These are phyloP conservation scores for Chelidonichthys spinosus DNA, from an alignment of 2,797 vertebrate species.

Conservation along the genomic window DNA sequence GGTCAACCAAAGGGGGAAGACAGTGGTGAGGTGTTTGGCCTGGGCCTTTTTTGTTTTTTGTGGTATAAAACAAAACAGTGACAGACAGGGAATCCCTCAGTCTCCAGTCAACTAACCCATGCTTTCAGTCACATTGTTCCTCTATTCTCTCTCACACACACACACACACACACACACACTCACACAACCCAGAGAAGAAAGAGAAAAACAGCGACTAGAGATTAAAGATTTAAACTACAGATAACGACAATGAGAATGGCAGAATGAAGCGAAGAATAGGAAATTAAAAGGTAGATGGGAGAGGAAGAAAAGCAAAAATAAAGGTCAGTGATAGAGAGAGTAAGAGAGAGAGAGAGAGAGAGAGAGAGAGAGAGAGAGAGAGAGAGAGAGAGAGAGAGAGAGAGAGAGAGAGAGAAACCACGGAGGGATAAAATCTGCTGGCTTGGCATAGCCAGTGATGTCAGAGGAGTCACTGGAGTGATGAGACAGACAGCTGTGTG, in stretches of 20 bases:
- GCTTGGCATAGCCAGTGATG: slow-evolving; percentile 31
- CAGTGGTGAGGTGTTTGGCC: not conserved
- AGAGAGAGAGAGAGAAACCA: slow-evolving; percentile 16
- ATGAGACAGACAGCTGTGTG: slow-evolving; percentile 36
- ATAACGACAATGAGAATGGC: slow-evolving; percentile 19
- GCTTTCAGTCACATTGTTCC: slow-evolving; percentile 42
- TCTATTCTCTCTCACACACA: slow-evolving; percentile 39
- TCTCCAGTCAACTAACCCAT: slow-evolving; percentile 29
- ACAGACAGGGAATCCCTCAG: slow-evolving; percentile 27
- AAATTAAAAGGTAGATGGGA: slow-evolving; percentile 17
- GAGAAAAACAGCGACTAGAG: slow-evolving; percentile 7
- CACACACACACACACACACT: slow-evolving; percentile 8
- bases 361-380: slow-evolving; percentile 7
- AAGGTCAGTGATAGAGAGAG: slow-evolving; percentile 18
- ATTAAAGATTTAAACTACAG: slow-evolving; percentile 38
- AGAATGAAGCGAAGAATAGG: slow-evolving; percentile 23
- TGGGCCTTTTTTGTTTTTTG: not conserved
- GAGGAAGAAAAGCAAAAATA: slow-evolving; percentile 1
- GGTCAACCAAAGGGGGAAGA: too few relatives aligned
- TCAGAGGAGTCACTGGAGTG: slow-evolving; percentile 38
- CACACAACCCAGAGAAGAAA: slow-evolving; percentile 24
- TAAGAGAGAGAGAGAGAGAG: not conserved
- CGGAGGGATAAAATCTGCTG: slow-evolving; percentile 42
- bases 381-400: slow-evolving; percentile 2
- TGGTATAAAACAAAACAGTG: not conserved